Evolutionary conservation across 2,888 invertebrate genomes (phyloP), one percentile per base, ranked within the genome.

Genomic region (Ormyrus labotus): DNA sequence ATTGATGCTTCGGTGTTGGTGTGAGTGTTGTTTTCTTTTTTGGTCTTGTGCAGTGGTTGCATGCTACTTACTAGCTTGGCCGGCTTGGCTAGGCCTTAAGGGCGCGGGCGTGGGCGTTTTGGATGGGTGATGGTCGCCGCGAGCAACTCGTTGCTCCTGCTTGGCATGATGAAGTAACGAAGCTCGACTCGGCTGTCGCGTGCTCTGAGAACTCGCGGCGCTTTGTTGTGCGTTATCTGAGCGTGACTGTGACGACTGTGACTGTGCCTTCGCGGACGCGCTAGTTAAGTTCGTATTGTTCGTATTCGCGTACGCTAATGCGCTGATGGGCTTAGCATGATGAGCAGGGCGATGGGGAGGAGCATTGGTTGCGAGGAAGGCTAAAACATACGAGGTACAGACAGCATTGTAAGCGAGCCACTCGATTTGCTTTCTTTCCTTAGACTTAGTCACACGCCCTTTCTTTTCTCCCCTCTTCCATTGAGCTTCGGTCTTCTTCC

Each of bases 281-380:
- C 6, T 51, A 2, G 50, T 48, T 50, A 69, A 9, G 67, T 71
- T 60, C 60, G 55, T 19, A 47, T 19, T 5, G 53, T 11, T 58
- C 53, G 71, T 53, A 19, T 13, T 53, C 53, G 47, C 58, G 70
- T 34, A 60, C 77, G 81, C 60, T 73, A 80, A 69, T 78, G 81
- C 74, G 80, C 84, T 84, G 83, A 85, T 85, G 87, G 87, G 87
- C 89, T 88, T 89, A 85, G 86, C 88, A 84, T 89, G 90, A 88
- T 90, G 90, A 70, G 81, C 79, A 88, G 90, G 90, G 87, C 90
- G 90, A 89, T 90, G 94, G 93, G 94, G 93, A 92, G 93, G 94
- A 92, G 93, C 93, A 92, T 93, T 93, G 92, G 94, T 94, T 93
- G 94, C 94, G 92, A 94, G 93, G 93, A 94, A 94, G 92, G 94